Base-by-base conservation (phyloP, 1,140 invertebrate species). In the Uloborus diversus region DNA sequence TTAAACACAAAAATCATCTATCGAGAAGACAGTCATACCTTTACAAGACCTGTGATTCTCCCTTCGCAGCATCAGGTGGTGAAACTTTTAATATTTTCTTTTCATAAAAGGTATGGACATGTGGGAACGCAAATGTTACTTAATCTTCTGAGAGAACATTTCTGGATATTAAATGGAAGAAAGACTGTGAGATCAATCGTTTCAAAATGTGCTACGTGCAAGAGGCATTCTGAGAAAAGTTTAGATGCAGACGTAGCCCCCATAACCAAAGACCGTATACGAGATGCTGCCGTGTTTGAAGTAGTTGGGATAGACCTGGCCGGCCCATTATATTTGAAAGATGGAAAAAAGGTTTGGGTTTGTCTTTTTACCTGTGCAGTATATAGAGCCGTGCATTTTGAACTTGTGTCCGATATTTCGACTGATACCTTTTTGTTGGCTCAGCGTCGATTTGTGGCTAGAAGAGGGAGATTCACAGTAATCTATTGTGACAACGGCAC, bases 401-500 rank as follows among this genome's bases (percentile, higher is more conserved):
- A 89, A 62, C 47, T 85, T 2, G 86, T 84, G 0, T 80, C 83
- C 3, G 83, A 82, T 7, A 53, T 88, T 7, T 76, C 84, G 0
- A 86, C 86, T 0, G 84, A 86, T 25, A 82, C 83, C 0, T 87
- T 87, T 65, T 51, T 88, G 17, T 81, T 82, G 35, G 83, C 84
- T 20, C 66, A 88, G 2, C 59, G 85, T 25, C 49, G 86, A 64
- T 86, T 89, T 78, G 82, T 88, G 11, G 83, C 85, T 11, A 79
- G 86, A 35, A 73, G 86, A 32, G 86, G 86, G 42, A 66, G 82
- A 35, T 82, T 83, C 2, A 42, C 47, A n/a, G 53, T 84, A 51
- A 82, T 87, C 14, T 84, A 83, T 59, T 84, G 81, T 27, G 87
- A 87, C 62, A 84, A 83, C 68, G 85, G 85, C 17, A 86, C 85